Evolutionary conservation across 2,888 invertebrate genomes (phyloP).

Genomic region (Monochamus alternatus): DNA sequence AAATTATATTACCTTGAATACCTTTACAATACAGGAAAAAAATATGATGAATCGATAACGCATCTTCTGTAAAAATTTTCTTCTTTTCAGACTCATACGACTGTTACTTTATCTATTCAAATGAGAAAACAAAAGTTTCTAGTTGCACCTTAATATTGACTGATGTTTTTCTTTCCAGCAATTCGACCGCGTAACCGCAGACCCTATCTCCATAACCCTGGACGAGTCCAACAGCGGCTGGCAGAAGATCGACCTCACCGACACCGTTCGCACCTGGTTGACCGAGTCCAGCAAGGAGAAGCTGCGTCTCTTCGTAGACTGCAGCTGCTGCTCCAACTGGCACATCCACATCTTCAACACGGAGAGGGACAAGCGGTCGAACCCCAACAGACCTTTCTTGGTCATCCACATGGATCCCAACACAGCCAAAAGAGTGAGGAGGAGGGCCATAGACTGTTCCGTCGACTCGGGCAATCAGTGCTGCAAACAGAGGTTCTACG

Average conservation of each 20-base stretch:
- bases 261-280: constrained; percentile 85
- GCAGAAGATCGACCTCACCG: constrained; percentile 90
- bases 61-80: too few species aligned
- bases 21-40: too few species aligned
- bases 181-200: constrained; percentile 75
- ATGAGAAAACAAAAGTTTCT: neutral
- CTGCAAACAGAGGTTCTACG: constrained; percentile 92
- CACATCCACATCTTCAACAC: constrained; percentile 77
- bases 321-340: constrained; percentile 88
- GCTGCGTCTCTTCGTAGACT: constrained; percentile 87
- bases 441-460: constrained; percentile 89
- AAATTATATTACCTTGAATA: too few species aligned
- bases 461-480: constrained; percentile 76
- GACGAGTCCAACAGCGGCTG: constrained; percentile 82
- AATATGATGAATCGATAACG: too few species aligned
- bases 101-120: neutral
- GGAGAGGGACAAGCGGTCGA: constrained; percentile 66
- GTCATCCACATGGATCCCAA: constrained; percentile 85
- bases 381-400: constrained; percentile 85
- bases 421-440: constrained; percentile 80
- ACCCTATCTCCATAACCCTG: constrained; percentile 69
- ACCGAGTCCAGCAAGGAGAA: constrained; percentile 71
- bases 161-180: constrained; percentile 68
- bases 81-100: neutral
- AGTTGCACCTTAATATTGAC: too few species aligned